Base-by-base conservation (phyloP, 2,888 invertebrate species). In the Octodonta nipae region DNA sequence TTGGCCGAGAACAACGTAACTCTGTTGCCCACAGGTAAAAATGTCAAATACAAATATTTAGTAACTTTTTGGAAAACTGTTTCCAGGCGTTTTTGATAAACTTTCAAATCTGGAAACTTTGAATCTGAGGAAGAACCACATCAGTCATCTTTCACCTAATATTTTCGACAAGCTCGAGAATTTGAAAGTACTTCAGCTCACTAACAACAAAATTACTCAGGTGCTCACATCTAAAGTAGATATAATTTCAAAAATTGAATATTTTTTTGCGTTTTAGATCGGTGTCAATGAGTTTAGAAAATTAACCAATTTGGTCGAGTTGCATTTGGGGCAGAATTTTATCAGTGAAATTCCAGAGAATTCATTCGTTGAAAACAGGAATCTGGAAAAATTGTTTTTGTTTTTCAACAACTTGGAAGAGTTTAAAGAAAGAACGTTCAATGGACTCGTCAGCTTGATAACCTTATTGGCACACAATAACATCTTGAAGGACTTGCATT, bases 401-500 rank as follows among this genome's bases (percentile, higher is more conserved):
- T 75, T 78, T 40, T 74, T 71, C 39, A 82, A 82, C 51, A 73
- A 73, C 49, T 58, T 83, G 32, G 71, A 75, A 45, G 68, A 65
- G 36, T 51, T 83, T 17, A 69, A 71, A 33, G 60, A 68, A 14
- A 68, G 69, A 8, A 67, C 70, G 6, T 76, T 83, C 44, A 56
- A 62, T 13, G 78, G 78, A 1, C 58, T 83, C 30, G 55, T 60
- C 4, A 76, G 78, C 50, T 58, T 84, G 26, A 76, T 73, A 1
- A 69, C 73, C 1, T 64, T 84, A 7, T 65, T 79, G 35, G 57
- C 84, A 5, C 78, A 79, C 40, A 78, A 80, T 41, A 84, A 84
- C 53, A 68, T 75, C 45, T 60, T 84, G 13, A 66, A 68, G 36
- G 65, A 66, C 41, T 64, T 83, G 22, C 73, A 78, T 48, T 67